Base-by-base conservation (phyloP, 2,797 vertebrate species). In the Calcarius lapponicus region DNA sequence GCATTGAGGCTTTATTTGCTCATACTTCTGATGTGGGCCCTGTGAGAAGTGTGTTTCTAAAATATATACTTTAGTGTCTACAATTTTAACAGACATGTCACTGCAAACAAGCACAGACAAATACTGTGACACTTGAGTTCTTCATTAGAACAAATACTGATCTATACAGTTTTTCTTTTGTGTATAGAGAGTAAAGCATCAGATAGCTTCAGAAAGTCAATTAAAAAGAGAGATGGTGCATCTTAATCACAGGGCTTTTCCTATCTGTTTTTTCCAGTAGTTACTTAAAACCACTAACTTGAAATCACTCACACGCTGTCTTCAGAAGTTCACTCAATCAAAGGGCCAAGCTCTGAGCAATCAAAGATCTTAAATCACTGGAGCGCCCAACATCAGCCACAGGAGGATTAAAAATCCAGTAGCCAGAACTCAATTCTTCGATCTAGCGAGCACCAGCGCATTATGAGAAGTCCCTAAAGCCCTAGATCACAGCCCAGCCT, bases 351-450 rank as follows among this genome's bases (percentile, higher is more conserved):
- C 98, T 98, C 98, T 97, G 98, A 98, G 98, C 98, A 99, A 99
- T 99, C 99, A 99, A 99, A 99, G 99, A 98, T 98, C 98, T 99
- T 99, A 99, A 99, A 99, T 99, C 99, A 99, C 98, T 99, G 98
- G 97, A 98, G 98, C 98, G 98, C 98, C 98, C 98, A 99, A 98
- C 98, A 99, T 98, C 98, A 97, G 98, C 98, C 98, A 98, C 98
- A 96, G 96, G 98, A 99, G 99, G 99, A 99, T 99, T 99, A 99
- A 99, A 99, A 99, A 99, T 99, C 99, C 99, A 99, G 98, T 99
- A 99, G 98, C 98, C 98, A 99, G 98, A 98, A 98, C 98, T 98
- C 98, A 98, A 98, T 98, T 98, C 98, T 99, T 99, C 99, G 98
- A 99, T 99, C 99, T 97, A 92, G 96, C 56, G 50, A 98, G 98